These are phyloP conservation scores for Luffia ferchaultella DNA, from an alignment of 2,888 invertebrate genomes.

Conservation along the genomic window DNA sequence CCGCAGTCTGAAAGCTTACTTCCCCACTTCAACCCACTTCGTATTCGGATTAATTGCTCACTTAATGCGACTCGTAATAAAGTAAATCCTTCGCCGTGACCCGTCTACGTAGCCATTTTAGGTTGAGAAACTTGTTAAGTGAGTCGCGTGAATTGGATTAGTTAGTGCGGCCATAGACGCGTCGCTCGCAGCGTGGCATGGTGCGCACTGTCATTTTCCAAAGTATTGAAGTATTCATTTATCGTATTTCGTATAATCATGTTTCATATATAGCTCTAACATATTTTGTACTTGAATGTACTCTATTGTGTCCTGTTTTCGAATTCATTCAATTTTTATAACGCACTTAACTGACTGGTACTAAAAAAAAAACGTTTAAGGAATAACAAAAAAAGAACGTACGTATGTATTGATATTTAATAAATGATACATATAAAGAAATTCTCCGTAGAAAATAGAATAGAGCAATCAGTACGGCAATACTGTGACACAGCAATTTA, in stretches of 20 bases:
- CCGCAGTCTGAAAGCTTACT: slow-evolving; percentile 33
- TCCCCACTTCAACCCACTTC: slow-evolving; percentile 34
- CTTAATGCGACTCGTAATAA: slow-evolving; percentile 46
- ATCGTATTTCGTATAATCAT: too few relatives aligned
- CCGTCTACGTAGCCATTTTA: slow-evolving; percentile 30
- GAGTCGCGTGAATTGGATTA: slow-evolving; percentile 47
- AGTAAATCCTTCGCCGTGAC: slow-evolving; percentile 41
- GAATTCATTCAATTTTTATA: too few relatives aligned
- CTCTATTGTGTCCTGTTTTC: too few relatives aligned
- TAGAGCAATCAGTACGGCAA: slow-evolving; percentile 53
- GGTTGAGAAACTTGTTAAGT: slow-evolving; percentile 41
- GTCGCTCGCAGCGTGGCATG: not conserved
- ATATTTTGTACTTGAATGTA: too few relatives aligned
- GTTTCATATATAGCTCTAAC: too few relatives aligned
- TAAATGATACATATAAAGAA: too few relatives aligned
- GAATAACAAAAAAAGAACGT: too few relatives aligned
- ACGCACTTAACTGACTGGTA: too few relatives aligned
- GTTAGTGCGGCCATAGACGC: slow-evolving; percentile 26
- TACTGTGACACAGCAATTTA: slow-evolving; percentile 61
- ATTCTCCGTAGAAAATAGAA: slow-evolving; percentile 52
- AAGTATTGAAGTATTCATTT: too few relatives aligned
- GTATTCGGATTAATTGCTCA: slow-evolving; percentile 42
- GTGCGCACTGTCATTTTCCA: not conserved
- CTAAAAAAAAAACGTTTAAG: too few relatives aligned
- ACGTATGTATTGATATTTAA: too few relatives aligned